Base-by-base conservation (phyloP, 2,797 vertebrate genomes). In the Manis crassicaudata region DNA sequence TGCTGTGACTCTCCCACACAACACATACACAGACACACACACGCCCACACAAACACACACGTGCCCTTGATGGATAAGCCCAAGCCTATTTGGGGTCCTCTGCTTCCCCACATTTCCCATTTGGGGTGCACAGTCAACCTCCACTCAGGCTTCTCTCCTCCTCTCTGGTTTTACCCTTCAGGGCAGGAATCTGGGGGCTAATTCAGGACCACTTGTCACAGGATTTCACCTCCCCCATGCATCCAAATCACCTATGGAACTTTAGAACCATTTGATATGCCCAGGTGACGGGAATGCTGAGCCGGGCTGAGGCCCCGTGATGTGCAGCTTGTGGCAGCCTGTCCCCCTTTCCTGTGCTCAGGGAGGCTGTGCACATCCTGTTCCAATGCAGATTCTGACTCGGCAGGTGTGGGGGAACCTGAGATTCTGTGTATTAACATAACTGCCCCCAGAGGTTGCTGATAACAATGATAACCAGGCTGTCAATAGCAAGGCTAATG, bases 281-380 rank as follows among this genome's bases (percentile, higher is more conserved):
- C 13, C 46, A 63, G 35, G 43, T 43, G 43, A 43, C 43, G 43
- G 43, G 43, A 9, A 43, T 43, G 43, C 43, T 43, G 43, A 43
- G 43, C 5, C 6, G 18, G 72, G n/a, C 70, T 70, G 40, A 68
- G 52, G 60, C 12, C 18, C 40, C 2, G 8, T 27, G 80, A n/a
- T 12, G 7, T 88, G 21, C 43, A 14, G 23, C 43, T 5, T 3
- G 35, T 5, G n/a, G 56, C 11, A 25, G 5, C 23, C 77, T 52
- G n/a, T 32, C 8, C 27, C 0, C 12, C 4, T 43, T 1, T 35
- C 43, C 43, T n/a, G 6, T 9, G 56, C 17, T 54, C 54, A 27
- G 0, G 7, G 32, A 75, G 35, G 7, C 20, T 72, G 17, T 12
- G 67, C 2, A 63, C 32, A 82, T 52, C 3, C 56, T 54, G n/a